Evolutionary conservation across 2,797 vertebrate genomes (phyloP).

Genomic region (Molossus alvarezi): DNA sequence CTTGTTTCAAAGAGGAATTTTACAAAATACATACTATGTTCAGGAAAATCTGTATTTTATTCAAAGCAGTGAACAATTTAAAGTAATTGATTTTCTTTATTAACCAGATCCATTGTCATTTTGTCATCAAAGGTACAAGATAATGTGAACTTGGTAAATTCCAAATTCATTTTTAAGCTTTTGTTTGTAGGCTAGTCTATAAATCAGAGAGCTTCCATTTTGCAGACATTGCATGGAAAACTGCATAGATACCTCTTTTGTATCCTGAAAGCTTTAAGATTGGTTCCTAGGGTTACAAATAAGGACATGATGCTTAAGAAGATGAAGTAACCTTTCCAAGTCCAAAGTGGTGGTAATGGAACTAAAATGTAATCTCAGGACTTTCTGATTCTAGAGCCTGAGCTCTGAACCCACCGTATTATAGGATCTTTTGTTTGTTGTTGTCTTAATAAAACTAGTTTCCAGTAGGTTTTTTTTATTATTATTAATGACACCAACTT

Average conservation of each 20-base stretch:
- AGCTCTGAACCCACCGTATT: neutral
- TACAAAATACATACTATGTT: constrained; percentile 2
- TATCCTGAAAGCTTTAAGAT: neutral
- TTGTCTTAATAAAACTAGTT: neutral
- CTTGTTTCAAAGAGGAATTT: neutral
- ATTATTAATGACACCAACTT: neutral
- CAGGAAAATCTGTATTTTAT: constrained; percentile 9
- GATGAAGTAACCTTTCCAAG: neutral
- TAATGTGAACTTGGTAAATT: constrained; percentile 40
- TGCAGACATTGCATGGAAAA: constrained; percentile 21
- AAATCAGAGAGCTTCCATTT: neutral
- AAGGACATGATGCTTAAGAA: neutral
- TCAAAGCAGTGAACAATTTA: constrained; percentile 13
- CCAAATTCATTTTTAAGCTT: constrained; percentile 23
- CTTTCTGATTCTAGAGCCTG: neutral
- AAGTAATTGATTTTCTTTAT: constrained; percentile 2
- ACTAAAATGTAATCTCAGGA: neutral
- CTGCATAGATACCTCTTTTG: constrained; percentile 16
- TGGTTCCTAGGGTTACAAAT: neutral
- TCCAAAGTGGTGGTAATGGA: neutral
- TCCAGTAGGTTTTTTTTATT: neutral
- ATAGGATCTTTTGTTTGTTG: neutral
- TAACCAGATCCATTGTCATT: neutral
- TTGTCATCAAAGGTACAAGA: constrained; percentile 19
- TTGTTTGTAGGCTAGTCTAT: neutral